Evolutionary conservation across 2,113 vertebrate species (phyloP), one percentile per base, ranked within the genome.

Genomic region (Kryptolebias marmoratus): DNA sequence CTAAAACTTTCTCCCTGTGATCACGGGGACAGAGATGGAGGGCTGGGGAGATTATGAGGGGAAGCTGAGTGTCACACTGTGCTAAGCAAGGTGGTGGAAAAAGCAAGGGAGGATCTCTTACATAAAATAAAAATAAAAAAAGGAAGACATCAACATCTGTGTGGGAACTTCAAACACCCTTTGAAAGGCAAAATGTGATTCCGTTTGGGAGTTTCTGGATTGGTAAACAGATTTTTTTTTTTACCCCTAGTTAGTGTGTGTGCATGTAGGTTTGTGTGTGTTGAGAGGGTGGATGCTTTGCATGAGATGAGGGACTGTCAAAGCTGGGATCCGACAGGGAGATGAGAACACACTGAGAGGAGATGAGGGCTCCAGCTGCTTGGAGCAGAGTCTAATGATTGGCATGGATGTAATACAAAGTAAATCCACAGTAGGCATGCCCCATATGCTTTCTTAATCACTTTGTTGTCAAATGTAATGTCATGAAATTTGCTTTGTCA

Each of bases 101-200:
- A 73, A 81, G 77, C 56, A 73, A 64, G 64, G 60, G 71, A 54
- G 68, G 65, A 56, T 74, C 53, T 76, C 83, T 78, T 62, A 68
- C 80, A 82, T 84, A 57, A 84, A 81, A 82, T 80, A 64, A 73
- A 80, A 73, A 74, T 67, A 55, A 77, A 79, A 79, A 82, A 54
- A 36, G 59, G 71, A 71, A 83, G 72, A 76, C 73, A 27, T 86
- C 80, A 87, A 86, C 89, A 89, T 91, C 84, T 90, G 87, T 90
- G 88, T 47, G 50, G 79, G 70, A 88, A 89, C 88, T 90, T 91
- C 87, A 91, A 90, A 90, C 88, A 55, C 2, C 44, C 87, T 89
- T 90, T 92, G 85, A 92, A 92, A 79, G 71, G 77, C 70, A 87
- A 83, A 89, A 87, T 86, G 74, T 72, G 81, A 90, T 82, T 90